Percentiles rank a stretch among this genome's conserved stretches.
Evolutionary conservation across 2,797 vertebrate species (phyloP).

Genomic region (Odontamblyopus lacepedii): DNA sequence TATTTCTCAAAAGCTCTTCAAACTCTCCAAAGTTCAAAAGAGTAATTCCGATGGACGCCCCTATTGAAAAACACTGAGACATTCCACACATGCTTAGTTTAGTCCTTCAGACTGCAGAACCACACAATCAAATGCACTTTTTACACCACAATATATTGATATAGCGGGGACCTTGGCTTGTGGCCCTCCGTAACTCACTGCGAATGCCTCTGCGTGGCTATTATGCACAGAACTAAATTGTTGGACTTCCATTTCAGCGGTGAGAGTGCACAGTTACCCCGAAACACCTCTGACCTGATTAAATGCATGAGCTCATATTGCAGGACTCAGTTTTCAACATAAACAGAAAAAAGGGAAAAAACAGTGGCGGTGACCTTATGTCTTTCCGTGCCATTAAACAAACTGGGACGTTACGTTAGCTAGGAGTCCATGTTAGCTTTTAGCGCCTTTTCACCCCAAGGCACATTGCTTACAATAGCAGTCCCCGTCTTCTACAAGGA

Average conservation of each 20-base stretch:
- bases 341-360: neutral
- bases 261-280: neutral
- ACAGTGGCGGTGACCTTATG: slow-evolving; percentile 14
- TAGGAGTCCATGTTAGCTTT: slow-evolving; percentile 63
- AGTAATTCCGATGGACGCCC: neutral
- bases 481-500: slow-evolving; percentile 45
- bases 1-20: neutral
- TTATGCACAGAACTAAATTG: neutral
- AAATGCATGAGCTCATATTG: slow-evolving; percentile 42
- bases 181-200: neutral
- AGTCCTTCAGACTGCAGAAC: neutral
- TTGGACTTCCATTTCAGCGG: neutral
- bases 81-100: neutral
- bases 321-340: slow-evolving; percentile 5
- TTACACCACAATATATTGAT: neutral
- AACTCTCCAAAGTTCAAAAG: slow-evolving; percentile 2
- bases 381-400: slow-evolving; percentile 69
- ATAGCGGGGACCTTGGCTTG: neutral
- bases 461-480: slow-evolving; percentile 67
- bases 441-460: slow-evolving; percentile 67
- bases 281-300: slow-evolving; percentile 49
- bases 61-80: neutral
- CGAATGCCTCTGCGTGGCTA: neutral
- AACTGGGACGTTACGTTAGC: slow-evolving; percentile 43
- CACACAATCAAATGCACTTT: neutral